phyloP scores from a whole-genome alignment of 2,113 vertebrate species.

The Dipodomys ordii region DNA sequence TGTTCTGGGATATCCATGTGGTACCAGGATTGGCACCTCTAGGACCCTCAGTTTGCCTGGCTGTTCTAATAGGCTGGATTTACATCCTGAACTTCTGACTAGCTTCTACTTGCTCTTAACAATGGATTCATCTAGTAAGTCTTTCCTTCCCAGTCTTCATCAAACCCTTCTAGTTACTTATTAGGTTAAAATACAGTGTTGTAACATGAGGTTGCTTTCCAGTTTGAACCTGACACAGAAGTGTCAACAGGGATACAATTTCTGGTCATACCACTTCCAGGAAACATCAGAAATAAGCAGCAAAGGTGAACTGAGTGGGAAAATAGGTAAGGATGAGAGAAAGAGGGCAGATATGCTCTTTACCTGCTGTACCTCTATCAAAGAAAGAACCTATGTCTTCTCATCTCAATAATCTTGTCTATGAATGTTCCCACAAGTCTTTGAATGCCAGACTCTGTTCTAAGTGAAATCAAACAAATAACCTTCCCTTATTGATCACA shows the following conservation, averaged over 20 bases:
- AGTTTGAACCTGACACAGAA: not conserved
- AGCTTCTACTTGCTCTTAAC: not conserved
- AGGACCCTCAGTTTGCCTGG: not conserved
- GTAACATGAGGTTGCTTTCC: not conserved
- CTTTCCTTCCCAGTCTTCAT: not conserved
- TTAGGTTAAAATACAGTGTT: not conserved
- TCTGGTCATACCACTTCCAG: not conserved
- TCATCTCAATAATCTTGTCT: not conserved
- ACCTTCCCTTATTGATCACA: not conserved
- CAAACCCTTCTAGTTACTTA: not conserved
- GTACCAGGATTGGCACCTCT: not conserved
- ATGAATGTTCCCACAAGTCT: not conserved
- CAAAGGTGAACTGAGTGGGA: not conserved
- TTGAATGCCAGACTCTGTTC: not conserved
- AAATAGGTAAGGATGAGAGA: not conserved
- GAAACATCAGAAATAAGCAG: not conserved
- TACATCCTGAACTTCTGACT: not conserved
- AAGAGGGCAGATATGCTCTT: not conserved
- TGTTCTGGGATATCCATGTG: not conserved
- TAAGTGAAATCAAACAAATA: not conserved
- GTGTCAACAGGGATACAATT: not conserved
- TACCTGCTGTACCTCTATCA: not conserved
- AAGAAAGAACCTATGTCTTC: not conserved
- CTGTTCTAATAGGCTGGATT: not conserved
- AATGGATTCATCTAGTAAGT: not conserved